Conservation (phyloP, 2,113 vertebrate species). For the Grallaria varia region DNA sequence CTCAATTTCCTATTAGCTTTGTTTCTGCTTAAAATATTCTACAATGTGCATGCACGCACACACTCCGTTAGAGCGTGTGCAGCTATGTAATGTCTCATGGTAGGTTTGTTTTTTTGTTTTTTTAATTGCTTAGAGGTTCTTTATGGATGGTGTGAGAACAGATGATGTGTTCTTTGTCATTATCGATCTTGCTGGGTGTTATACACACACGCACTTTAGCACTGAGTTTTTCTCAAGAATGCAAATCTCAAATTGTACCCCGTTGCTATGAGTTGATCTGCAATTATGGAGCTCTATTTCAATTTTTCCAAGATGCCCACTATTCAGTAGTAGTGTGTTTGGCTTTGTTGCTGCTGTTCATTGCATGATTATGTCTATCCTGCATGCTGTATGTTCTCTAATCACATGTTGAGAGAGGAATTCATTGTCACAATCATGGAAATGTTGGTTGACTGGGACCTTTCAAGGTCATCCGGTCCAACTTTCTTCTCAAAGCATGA, state of each 20-base stretch:
- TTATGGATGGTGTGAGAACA: background rate
- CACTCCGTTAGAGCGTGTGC: background rate
- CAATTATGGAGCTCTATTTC: background rate
- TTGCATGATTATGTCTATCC: background rate
- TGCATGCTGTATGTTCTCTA: background rate
- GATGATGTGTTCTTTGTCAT: background rate
- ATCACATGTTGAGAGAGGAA: background rate
- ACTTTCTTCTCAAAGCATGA: background rate
- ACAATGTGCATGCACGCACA: no score
- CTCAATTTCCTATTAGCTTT: background rate
- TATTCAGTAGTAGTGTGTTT: background rate
- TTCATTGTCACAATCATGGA: background rate
- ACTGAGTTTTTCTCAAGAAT: background rate
- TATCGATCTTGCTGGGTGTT: background rate
- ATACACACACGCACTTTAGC: accelerated
- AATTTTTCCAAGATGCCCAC: background rate
- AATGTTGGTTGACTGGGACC: background rate
- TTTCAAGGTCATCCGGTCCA: background rate
- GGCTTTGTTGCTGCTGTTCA: background rate
- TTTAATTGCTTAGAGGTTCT: background rate
- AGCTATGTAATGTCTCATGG: background rate
- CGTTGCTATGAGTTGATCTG: background rate
- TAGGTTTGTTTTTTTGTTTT: accelerated
- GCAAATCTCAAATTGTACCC: background rate
- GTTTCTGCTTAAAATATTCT: background rate